Base-by-base conservation (phyloP, 2,888 invertebrate species). In the Caenorhabditis doughertyi region DNA sequence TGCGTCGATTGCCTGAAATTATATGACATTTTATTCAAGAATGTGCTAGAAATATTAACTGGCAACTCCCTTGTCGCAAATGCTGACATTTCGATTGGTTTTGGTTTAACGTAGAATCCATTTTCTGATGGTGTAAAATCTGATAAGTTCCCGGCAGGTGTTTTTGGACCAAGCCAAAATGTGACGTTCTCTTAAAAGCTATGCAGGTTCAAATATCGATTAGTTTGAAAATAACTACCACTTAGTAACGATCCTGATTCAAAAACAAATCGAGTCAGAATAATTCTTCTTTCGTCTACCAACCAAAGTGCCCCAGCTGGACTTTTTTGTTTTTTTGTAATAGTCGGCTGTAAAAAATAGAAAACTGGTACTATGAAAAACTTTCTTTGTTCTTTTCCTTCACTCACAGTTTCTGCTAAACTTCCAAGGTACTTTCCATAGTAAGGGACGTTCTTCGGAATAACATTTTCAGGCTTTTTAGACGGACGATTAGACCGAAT, bases 131-230 rank as follows among this genome's bases (percentile, higher is more conserved):
- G 92, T 64, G 90, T 83, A 23, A 89, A 85, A 74, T 92, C 91
- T 25, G 83, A 79, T 18, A 81, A 68, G 27, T 88, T 85, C 27
- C 84, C 83, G 0, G 89, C 87, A 11, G 82, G 51, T n/a, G 67
- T 81, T 13, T 86, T 83, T 9, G 92, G 92, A 23, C 92, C 92
- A 32, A 87, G 73, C 92, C 92, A 92, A 80, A 92, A 92, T 0
- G 92, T 91, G 3, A 92, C 87, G 81, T 92, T 92, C 68, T 91
- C 91, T 92, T 44, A 47, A 88, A 42, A 21, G 8, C 9, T 3
- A 25, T 16, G 4, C 13, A 27, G 2, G 8, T 27, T 5, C 13
- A 3, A 0, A 16, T 18, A 5, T 27, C 16, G 5, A 53, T 0
- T 13, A 16, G 16, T 53, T 53, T 3, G 5, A n/a, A 16, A 32